Evolutionary conservation across 2,797 vertebrate species (phyloP).

Genomic region (Cuculus canorus): DNA sequence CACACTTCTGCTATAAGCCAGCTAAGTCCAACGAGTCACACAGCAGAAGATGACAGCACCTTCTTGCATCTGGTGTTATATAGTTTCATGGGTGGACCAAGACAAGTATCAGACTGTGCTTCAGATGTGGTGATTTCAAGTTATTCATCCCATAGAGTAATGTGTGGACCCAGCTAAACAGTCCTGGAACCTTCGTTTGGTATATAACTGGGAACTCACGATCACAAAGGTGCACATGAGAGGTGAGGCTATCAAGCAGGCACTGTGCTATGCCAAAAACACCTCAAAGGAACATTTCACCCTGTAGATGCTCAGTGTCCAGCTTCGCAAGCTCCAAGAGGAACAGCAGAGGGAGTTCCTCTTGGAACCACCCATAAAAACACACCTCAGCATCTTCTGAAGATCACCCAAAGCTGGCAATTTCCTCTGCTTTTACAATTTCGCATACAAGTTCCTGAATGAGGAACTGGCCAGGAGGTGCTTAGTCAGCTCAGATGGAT

Average conservation of each 20-base stretch:
- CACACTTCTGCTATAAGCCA: neutral
- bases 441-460: neutral
- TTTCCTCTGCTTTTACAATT: neutral
- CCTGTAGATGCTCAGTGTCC: rapidly evolving
- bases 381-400: neutral
- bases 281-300: neutral
- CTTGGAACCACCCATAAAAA: neutral
- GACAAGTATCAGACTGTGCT: neutral
- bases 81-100: rapidly evolving
- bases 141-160: neutral
- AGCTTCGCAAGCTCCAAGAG: neutral
- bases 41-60: neutral
- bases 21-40: neutral
- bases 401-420: neutral
- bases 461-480: neutral
- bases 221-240: neutral
- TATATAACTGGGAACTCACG: neutral
- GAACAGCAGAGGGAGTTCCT: neutral
- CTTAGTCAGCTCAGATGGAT: neutral
- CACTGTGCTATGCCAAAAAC: neutral
- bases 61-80: neutral
- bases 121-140: neutral
- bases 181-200: neutral
- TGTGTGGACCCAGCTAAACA: neutral
- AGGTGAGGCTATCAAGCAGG: neutral